Base-by-base conservation (phyloP, 2,797 vertebrate species). In the Halcyon badia region DNA sequence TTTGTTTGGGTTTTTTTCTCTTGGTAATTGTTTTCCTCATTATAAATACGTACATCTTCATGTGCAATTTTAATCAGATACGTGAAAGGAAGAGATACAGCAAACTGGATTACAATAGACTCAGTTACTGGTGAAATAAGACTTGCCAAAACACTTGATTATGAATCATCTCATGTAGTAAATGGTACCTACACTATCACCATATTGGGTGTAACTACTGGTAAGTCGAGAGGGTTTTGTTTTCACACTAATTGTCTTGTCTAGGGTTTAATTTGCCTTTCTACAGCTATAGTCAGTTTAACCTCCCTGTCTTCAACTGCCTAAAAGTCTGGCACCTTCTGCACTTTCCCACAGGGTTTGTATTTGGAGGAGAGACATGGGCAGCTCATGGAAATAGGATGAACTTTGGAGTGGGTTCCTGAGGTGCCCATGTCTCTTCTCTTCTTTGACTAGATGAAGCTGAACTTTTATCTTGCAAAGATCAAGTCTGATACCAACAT, bases 151-250 rank as follows among this genome's bases (percentile, higher is more conserved):
- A 41, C 91, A 17, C 99, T 99, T 5, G 99, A 99, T 96, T 98
- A 99, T 15, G 99, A 99, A 96, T 99, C 99, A 0, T 54, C 65
- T 33, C 94, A 98, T 58, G 97, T 99, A 76, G 97, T 97, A n/a
- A 99, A 99, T 77, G 99, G 99, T 25, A 99, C 98, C 80, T 99
- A 99, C 83, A 90, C 97, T 31, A 98, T 98, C 92, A 99, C 99
- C 91, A 98, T 99, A 90, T 71, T 99, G 96, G 99, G 98, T 80
- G 96, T 99, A 82, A 98, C 98, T 86, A 96, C 99, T 93, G 99
- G 99, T 99, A 98, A 98, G 94, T 96, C 69, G 22, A 73, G n/a
- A 73, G 24, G 17, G 22, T 64, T 84, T 90, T 81, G 10, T 65
- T 93, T 92, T 71, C 77, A 46, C 12, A 9, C 60, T 87, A 17